A percentile compares a stretch with the other conserved stretches of the same genome.
Conservation (phyloP, 92 coral and sea anemone genomes). For the Umimayanthus chanpuru region DNA sequence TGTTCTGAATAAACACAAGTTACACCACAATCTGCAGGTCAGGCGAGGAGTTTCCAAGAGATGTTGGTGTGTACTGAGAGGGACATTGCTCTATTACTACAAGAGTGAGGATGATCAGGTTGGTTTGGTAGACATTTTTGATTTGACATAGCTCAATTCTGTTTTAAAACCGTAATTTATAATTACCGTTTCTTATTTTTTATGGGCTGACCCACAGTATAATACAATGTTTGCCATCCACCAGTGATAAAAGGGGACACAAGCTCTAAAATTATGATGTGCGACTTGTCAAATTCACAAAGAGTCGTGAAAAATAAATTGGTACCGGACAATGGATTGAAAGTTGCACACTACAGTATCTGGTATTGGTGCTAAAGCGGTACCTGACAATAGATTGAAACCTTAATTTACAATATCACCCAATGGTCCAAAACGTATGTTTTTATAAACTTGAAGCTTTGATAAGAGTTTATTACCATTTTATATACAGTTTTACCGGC, state of each 20-base stretch:
- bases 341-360: too few relatives aligned
- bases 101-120: conserved; percentile 87
- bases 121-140: conserved; percentile 1
- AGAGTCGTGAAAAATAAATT: background rate
- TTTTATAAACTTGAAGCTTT: too few relatives aligned
- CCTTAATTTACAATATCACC: too few relatives aligned
- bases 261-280: background rate
- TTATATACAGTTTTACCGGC: too few relatives aligned
- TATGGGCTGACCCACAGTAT: too few relatives aligned
- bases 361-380: too few relatives aligned
- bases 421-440: too few relatives aligned
- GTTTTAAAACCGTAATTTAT: background rate
- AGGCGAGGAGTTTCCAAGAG: conserved; percentile 84
- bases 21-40: conserved; percentile 53
- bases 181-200: too few relatives aligned
- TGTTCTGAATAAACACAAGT: background rate
- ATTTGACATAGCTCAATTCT: background rate
- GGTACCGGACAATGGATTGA: too few relatives aligned
- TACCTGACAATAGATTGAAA: too few relatives aligned
- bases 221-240: background rate
- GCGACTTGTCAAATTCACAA: background rate
- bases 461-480: too few relatives aligned
- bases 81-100: conserved; percentile 88
- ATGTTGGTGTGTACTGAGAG: conserved; percentile 92
- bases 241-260: background rate